Percentiles rank a stretch among this genome's conserved stretches.
These are phyloP conservation scores for Rhagologus leucostigma DNA, from an alignment of 2,113 vertebrate genomes.

Conservation along the genomic window DNA sequence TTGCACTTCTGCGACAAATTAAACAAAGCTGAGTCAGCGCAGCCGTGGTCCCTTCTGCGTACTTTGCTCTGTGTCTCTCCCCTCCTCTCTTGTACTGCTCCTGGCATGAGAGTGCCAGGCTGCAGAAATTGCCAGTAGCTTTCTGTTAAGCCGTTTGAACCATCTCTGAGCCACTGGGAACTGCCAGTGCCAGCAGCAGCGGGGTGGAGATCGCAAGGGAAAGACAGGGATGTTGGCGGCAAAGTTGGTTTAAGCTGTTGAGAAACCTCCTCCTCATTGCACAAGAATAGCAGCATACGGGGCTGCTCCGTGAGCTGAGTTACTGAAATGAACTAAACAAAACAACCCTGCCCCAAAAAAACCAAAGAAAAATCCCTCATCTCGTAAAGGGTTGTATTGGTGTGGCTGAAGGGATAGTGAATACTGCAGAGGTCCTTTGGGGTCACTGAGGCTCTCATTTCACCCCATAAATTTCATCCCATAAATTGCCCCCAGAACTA, in stretches of 20 bases:
- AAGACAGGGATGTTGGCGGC: not conserved
- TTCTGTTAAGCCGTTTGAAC: not conserved
- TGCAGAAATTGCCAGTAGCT: not conserved
- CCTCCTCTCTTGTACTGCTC: not conserved
- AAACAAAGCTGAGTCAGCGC: not conserved
- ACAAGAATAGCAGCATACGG: not conserved
- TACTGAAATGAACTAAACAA: not conserved
- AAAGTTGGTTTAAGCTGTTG: not conserved
- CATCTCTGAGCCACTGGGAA: not conserved
- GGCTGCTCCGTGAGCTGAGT: not conserved
- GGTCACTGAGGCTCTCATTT: not conserved
- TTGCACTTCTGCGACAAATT: not conserved
- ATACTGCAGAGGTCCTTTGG: accelerated
- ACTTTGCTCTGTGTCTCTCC: not conserved
- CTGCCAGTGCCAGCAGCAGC: not conserved
- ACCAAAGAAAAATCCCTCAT: not conserved
- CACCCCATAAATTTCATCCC: not conserved
- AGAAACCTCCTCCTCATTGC: not conserved
- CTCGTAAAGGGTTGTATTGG: not conserved
- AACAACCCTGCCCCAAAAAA: not conserved
- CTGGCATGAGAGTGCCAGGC: not conserved
- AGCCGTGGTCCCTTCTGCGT: not conserved
- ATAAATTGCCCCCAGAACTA: not conserved
- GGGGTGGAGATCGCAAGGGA: not conserved
- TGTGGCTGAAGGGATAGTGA: not conserved